Evolutionary conservation across 2,797 vertebrate genomes (phyloP), one percentile per base, ranked within the genome.

Genomic region (Lepidocolaptes lacrymiger): DNA sequence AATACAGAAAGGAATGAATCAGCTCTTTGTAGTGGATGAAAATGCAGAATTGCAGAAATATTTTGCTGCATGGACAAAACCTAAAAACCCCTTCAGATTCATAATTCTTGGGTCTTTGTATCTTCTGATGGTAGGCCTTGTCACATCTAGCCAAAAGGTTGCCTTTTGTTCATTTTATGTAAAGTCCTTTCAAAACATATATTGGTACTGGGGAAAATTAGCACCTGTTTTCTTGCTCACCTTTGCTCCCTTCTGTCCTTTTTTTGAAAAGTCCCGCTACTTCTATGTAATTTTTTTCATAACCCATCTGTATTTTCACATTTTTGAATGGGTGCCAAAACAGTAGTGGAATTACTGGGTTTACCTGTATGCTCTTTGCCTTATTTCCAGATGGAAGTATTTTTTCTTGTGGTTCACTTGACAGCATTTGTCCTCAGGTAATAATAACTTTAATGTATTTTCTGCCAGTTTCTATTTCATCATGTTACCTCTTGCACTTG

Each of bases 391-490:
- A 95, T 88, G 92, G 91, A 80, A 81, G 39, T 76, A 39, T 88
- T 75, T 81, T 85, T 91, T 88, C 67, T 89, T 86, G 75, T 82
- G 87, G 74, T 89, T 95, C 63, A 37, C 86, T 94, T 82, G 56
- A 30, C 75, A 88, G 84, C 46, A 61, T 95, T 88, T 95, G 36
- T 96, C 91, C 71, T 94, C 43, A 69, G 94, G 88, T 96, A 88
- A 68, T 83, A 94, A 91, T 79, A 96, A 91, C 68, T 91, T 95
- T 93, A 95, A 95, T 96, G 86, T 79, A 93, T 58, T 84, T 96
- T 95, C 86, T 96, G 93, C 93, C 94, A 94, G 78, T 73, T 96
- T 92, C 87, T 79, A 76, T 96, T 94, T 91, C 73, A 90, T 96
- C 69, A 61, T 48, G 59, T 91, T 87, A 62, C 67, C 72, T 95